phyloP scores from a whole-genome alignment of 2,113 vertebrate genomes.

The Antidorcas marsupialis region DNA sequence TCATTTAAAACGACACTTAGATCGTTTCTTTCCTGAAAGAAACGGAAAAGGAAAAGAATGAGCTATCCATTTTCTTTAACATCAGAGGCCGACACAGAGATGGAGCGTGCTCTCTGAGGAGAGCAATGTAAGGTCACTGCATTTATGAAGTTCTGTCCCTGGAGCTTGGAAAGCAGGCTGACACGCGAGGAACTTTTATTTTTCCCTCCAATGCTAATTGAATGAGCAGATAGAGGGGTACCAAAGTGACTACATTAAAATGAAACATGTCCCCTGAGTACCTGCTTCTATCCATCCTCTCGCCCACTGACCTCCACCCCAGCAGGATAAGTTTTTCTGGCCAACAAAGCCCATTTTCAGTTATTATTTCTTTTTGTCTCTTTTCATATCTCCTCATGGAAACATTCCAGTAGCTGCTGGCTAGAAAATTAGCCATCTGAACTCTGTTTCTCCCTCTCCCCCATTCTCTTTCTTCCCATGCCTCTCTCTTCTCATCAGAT shows the following conservation, averaged over 20 bases:
- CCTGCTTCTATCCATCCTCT: not conserved
- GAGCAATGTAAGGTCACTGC: conserved; percentile 29
- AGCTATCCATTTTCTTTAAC: conserved; percentile 15
- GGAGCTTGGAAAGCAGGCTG: conserved; percentile 17
- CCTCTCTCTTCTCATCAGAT: conserved; percentile 78
- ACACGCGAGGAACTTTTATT: conserved; percentile 42
- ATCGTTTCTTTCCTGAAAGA: not conserved
- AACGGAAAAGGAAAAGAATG: not conserved
- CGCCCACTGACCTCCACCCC: not conserved
- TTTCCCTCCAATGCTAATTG: conserved; percentile 60
- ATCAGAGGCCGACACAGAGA: not conserved
- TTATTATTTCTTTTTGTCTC: conserved; percentile 77
- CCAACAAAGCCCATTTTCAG: conserved; percentile 69
- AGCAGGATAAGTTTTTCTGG: conserved; percentile 49
- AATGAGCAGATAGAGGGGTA: conserved; percentile 53
- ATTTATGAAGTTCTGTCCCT: conserved; percentile 50
- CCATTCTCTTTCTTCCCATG: conserved; percentile 26
- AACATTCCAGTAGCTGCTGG: conserved; percentile 75
- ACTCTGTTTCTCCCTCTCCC: conserved; percentile 52
- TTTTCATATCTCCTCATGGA: conserved; percentile 76
- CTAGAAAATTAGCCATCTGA: conserved; percentile 81
- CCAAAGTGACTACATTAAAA: conserved; percentile 55
- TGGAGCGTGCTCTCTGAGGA: not conserved
- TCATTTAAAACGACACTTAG: not conserved
- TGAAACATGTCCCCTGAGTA: conserved; percentile 48